These are phyloP conservation scores for Aplysina aerophoba DNA, from an alignment of 37 sponge, comb jelly and placozoan species.

Conservation along the genomic window DNA sequence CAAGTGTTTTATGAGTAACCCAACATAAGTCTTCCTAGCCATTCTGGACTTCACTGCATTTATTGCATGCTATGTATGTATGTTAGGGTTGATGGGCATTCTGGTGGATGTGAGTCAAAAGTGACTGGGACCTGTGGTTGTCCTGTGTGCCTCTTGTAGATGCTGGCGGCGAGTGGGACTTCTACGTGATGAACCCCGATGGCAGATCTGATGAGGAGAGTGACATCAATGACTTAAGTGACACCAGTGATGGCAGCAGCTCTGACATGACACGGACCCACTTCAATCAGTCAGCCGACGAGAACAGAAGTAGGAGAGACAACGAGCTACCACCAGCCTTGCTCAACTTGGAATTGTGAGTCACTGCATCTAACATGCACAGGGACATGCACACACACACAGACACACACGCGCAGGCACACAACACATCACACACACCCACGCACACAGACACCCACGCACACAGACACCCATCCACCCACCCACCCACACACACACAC, in stretches of 20 bases:
- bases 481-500: conserved; percentile 1
- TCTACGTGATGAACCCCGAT: background rate
- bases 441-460: background rate
- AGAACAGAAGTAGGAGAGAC: too few relatives aligned
- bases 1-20: too few relatives aligned
- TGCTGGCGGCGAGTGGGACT: conserved; percentile 4
- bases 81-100: background rate
- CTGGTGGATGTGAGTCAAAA: too few relatives aligned
- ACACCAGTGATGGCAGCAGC: background rate
- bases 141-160: background rate
- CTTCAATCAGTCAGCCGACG: background rate
- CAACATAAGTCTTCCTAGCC: too few relatives aligned
- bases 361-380: background rate
- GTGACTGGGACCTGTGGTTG: too few relatives aligned
- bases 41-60: too few relatives aligned
- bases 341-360: background rate
- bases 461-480: too few relatives aligned
- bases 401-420: background rate
- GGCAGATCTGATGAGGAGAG: background rate
- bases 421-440: background rate
- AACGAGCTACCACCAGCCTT: too few relatives aligned
- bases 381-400: background rate
- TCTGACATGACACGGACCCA: conserved; percentile 13
- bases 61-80: background rate
- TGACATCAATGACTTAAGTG: background rate